These are phyloP conservation scores for Drosophila carrolli DNA, from an alignment of 1,140 invertebrate genomes.

Conservation along the genomic window DNA sequence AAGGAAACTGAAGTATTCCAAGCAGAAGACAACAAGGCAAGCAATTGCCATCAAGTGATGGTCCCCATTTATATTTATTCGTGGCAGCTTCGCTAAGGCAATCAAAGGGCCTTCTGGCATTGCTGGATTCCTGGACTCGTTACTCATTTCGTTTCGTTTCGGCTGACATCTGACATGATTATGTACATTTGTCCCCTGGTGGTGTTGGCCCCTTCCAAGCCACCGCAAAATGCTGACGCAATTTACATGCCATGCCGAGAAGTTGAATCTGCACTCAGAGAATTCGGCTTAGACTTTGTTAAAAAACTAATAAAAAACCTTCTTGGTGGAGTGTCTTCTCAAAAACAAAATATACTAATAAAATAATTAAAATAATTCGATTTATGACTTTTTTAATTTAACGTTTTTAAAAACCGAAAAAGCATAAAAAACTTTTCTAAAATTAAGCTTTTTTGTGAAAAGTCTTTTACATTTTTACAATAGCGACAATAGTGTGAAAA, in stretches of 20 bases:
- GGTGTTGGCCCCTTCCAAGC: conserved; percentile 27
- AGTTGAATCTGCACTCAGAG: conserved; percentile 6
- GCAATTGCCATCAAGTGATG: conserved; percentile 77
- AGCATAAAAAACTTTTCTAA: no score
- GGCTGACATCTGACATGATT: conserved; percentile 80
- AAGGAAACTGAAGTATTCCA: conserved; percentile 35
- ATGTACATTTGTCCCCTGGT: conserved; percentile 75
- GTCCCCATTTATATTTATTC: conserved; percentile 68
- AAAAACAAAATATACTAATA: no score
- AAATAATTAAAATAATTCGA: no score
- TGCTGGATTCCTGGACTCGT: conserved; percentile 18
- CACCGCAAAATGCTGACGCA: conserved; percentile 50
- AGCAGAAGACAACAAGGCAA: conserved; percentile 30
- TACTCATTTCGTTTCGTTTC: conserved; percentile 60
- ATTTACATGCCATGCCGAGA: conserved; percentile 58
- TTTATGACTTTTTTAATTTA: no score
- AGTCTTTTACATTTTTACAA: no score
- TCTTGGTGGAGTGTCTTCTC: no score
- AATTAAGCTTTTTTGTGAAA: no score
- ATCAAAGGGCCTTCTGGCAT: conserved; percentile 60
- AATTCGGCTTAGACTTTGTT: not conserved
- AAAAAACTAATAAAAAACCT: no score
- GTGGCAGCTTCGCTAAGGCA: conserved; percentile 27
- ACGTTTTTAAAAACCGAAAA: no score
- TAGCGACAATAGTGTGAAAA: no score